Evolutionary conservation across 2,888 invertebrate genomes (phyloP).

Genomic region (Chalcis sispes): DNA sequence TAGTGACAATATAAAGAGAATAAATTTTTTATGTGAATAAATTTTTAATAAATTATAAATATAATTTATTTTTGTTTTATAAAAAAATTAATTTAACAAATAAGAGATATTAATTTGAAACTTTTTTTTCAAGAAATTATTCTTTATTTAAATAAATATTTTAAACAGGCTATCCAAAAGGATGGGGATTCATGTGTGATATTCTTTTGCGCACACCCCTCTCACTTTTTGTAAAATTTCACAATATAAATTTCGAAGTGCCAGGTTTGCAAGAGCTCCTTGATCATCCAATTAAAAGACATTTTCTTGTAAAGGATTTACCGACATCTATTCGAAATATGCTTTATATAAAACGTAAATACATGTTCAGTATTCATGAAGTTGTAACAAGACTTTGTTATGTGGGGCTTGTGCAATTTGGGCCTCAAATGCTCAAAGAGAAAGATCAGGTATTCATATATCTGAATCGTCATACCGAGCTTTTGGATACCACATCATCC

Average conservation of each 20-base stretch:
- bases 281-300: slow-evolving; percentile 82
- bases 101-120: no score
- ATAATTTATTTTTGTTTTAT: slow-evolving; percentile 2
- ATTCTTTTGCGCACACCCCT: slow-evolving; percentile 83
- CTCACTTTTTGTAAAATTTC: slow-evolving; percentile 82
- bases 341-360: slow-evolving; percentile 79
- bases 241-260: slow-evolving; percentile 79
- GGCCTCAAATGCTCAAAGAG: slow-evolving; percentile 81
- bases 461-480: slow-evolving; percentile 80
- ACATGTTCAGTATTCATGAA: slow-evolving; percentile 79
- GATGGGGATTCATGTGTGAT: slow-evolving; percentile 85
- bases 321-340: slow-evolving; percentile 78
- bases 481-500: slow-evolving; percentile 83
- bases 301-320: slow-evolving; percentile 81
- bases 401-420: slow-evolving; percentile 84
- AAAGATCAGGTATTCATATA: slow-evolving; percentile 85
- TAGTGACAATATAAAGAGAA: no score
- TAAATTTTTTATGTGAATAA: no score
- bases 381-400: slow-evolving; percentile 80
- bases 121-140: background rate
- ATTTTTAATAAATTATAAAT: slow-evolving; percentile 32
- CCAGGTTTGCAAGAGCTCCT: slow-evolving; percentile 80
- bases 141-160: background rate
- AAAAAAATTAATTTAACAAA: background rate
- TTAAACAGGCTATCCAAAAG: slow-evolving; percentile 77